Conservation (phyloP, 92 coral and sea anemone genomes). For the Scolanthus callimorphus region DNA sequence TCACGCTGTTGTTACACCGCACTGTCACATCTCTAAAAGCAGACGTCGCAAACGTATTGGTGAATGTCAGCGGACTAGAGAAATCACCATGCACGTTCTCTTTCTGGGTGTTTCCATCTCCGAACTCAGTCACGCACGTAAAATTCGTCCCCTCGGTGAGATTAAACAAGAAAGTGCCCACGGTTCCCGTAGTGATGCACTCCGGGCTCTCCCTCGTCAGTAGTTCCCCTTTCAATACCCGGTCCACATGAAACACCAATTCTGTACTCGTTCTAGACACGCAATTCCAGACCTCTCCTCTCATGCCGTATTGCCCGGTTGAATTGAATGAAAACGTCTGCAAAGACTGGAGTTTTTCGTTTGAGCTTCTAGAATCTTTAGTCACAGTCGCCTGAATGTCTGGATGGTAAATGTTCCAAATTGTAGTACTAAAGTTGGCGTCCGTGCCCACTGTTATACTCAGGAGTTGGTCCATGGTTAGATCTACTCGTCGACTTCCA, state of each 20-base stretch:
- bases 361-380: neutral
- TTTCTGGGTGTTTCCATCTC: constrained; percentile 37
- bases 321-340: constrained; percentile 13
- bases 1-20: constrained; percentile 65
- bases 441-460: constrained; percentile 56
- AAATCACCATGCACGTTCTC: constrained; percentile 47
- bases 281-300: constrained; percentile 63
- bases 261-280: constrained; percentile 58
- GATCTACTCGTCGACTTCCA: constrained; percentile 37
- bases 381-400: neutral
- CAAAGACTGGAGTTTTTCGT: neutral
- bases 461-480: constrained; percentile 29
- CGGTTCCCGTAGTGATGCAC: constrained; percentile 35
- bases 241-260: constrained; percentile 48
- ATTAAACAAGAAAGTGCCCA: constrained; percentile 36
- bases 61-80: constrained; percentile 27
- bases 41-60: constrained; percentile 22
- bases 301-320: constrained; percentile 55
- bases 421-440: constrained; percentile 53
- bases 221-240: constrained; percentile 39
- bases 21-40: constrained; percentile 35
- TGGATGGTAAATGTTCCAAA: constrained; percentile 1
- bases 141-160: constrained; percentile 77
- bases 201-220: constrained; percentile 9
- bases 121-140: constrained; percentile 56